Evolutionary conservation across 2,888 invertebrate genomes (phyloP).

Genomic region (Nephrotoma guestfalica): DNA sequence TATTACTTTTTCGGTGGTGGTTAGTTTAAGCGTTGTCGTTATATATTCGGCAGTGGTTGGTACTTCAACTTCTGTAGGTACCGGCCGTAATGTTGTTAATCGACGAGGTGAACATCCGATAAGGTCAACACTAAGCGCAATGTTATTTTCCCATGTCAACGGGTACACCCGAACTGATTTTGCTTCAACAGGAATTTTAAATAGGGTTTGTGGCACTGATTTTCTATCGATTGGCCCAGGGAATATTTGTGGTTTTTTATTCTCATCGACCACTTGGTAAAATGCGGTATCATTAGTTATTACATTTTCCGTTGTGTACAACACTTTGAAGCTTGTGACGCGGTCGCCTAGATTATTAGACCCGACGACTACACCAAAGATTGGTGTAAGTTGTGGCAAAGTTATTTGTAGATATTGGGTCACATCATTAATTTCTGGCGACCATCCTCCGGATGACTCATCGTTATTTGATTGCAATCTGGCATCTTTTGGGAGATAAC

Average conservation of each 20-base stretch:
- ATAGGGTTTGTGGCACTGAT: conserved; percentile 44
- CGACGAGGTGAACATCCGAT: conserved; percentile 46
- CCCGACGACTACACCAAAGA: conserved; percentile 57
- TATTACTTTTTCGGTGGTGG: not conserved
- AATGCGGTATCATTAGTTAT: conserved; percentile 40
- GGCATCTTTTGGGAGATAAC: conserved; percentile 39
- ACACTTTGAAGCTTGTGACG: conserved; percentile 57
- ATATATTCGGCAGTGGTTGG: not conserved
- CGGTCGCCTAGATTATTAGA: conserved; percentile 51
- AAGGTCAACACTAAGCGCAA: conserved; percentile 53
- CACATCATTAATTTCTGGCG: conserved; percentile 40
- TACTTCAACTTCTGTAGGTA: conserved; percentile 5
- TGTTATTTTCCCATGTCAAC: conserved; percentile 56
- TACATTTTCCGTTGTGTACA: conserved; percentile 40
- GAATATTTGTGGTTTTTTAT: conserved; percentile 46
- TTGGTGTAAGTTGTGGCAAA: conserved; percentile 45
- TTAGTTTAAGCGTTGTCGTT: not conserved
- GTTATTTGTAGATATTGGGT: conserved; percentile 57
- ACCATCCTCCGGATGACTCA: conserved; percentile 49
- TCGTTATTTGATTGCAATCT: conserved; percentile 27
- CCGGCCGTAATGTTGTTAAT: not conserved
- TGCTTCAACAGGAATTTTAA: conserved; percentile 60
- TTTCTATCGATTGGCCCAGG: conserved; percentile 51
- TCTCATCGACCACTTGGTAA: conserved; percentile 40
- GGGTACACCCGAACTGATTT: conserved; percentile 56